These are phyloP conservation scores for Trichacis sp. DNA, from an alignment of 2,888 invertebrate species.

Conservation along the genomic window DNA sequence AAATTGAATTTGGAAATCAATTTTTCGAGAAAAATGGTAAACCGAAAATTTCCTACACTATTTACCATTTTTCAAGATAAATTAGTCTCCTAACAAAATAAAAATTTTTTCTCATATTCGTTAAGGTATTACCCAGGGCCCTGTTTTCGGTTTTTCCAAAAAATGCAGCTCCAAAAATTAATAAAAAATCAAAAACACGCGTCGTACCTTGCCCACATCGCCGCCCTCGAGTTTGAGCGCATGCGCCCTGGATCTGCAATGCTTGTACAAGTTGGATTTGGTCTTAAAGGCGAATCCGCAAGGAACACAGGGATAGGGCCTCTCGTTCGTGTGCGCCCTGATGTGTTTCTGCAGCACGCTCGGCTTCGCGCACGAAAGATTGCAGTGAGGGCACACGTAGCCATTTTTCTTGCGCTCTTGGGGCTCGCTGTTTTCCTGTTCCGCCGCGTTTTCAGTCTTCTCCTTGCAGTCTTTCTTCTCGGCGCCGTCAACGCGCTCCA, in stretches of 20 bases:
- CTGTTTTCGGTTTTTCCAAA: too few species aligned
- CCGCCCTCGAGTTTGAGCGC: constrained; percentile 76
- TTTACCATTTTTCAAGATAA: too few species aligned
- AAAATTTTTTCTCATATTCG: too few species aligned
- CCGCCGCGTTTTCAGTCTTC: constrained; percentile 51
- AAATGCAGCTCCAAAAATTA: too few species aligned
- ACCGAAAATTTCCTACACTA: too few species aligned
- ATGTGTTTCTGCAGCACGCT: constrained; percentile 95
- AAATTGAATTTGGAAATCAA: too few species aligned
- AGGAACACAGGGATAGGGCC: constrained; percentile 89
- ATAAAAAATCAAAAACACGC: too few species aligned
- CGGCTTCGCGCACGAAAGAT: constrained; percentile 90
- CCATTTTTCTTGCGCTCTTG: constrained; percentile 72
- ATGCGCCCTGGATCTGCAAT: constrained; percentile 83
- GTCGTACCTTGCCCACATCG: constrained; percentile 66
- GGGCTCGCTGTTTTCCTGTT: constrained; percentile 51
- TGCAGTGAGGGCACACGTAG: constrained; percentile 89
- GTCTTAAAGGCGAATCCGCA: constrained; percentile 96
- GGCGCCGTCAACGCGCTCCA: constrained; percentile 55
- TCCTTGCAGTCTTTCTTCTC: constrained; percentile 43
- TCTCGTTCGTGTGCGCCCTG: constrained; percentile 92
- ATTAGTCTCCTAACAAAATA: too few species aligned
- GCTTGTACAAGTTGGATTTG: constrained; percentile 92
- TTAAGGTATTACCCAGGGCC: too few species aligned
- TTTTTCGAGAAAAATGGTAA: too few species aligned